phyloP scores from a whole-genome alignment of 2,888 invertebrate species.

The Idaea straminata region DNA sequence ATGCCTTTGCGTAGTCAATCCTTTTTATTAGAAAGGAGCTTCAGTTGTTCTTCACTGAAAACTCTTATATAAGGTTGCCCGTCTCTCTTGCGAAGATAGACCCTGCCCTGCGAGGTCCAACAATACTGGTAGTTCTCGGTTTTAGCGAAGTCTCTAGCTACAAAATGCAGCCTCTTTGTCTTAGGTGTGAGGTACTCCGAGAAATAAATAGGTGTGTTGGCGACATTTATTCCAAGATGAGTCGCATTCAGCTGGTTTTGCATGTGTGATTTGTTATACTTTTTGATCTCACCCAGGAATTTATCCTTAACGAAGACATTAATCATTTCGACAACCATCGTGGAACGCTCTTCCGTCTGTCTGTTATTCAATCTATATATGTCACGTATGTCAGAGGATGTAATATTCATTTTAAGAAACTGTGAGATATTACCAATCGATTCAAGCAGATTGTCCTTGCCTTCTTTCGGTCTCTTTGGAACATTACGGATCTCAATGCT shows the following conservation, averaged over 20 bases:
- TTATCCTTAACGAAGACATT: not conserved
- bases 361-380: slow-evolving; percentile 1
- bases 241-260: slow-evolving; percentile 1
- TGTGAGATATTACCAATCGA: not conserved
- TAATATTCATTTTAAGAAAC: not conserved
- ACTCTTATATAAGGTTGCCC: not conserved
- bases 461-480: slow-evolving; percentile 4
- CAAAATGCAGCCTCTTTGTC: not conserved
- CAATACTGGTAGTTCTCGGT: not conserved
- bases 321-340: not conserved
- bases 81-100: not conserved
- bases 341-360: not conserved
- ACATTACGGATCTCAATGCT: slow-evolving; percentile 8
- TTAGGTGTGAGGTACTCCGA: not conserved
- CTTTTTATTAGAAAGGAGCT: too few species aligned
- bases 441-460: slow-evolving; percentile 1
- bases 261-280: not conserved
- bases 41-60: not conserved
- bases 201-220: not conserved
- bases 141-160: not conserved
- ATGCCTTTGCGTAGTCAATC: too few species aligned
- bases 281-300: not conserved
- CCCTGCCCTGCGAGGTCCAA: not conserved
- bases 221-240: slow-evolving; percentile 4
- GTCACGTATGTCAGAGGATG: not conserved